Evolutionary conservation across 2,888 invertebrate genomes (phyloP).

Genomic region (Seira ritae): DNA sequence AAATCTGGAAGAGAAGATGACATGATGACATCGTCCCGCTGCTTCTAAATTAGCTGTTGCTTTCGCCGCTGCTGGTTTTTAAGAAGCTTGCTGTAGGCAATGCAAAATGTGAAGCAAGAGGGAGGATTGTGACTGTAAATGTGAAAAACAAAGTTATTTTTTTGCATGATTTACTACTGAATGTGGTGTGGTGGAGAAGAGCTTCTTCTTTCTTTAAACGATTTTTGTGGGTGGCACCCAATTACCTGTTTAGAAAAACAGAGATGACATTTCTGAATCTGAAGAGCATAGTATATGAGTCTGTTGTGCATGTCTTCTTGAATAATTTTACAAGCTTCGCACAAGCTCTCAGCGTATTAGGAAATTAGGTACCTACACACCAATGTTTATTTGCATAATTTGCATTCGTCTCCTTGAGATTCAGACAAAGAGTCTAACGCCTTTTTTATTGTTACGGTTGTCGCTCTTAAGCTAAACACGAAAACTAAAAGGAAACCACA

Average conservation of each 20-base stretch:
- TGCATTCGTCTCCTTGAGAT: conserved; percentile 41
- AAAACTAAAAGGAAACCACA: too few relatives aligned
- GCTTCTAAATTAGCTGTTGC: conserved; percentile 18
- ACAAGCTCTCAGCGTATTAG: too few relatives aligned
- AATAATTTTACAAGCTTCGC: background rate
- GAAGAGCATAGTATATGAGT: conserved; percentile 21
- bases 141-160: background rate
- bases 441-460: background rate
- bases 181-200: too few relatives aligned
- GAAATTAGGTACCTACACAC: too few relatives aligned
- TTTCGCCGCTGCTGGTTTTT: background rate
- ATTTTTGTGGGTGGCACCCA: conserved; percentile 47
- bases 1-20: conserved; percentile 8
- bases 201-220: background rate
- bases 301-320: background rate
- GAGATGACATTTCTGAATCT: conserved; percentile 43
- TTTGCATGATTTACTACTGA: too few relatives aligned
- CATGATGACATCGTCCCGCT: conserved; percentile 11
- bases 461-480: background rate
- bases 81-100: too few relatives aligned
- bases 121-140: too few relatives aligned
- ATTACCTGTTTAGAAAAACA: conserved; percentile 57
- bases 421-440: background rate
- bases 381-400: conserved; percentile 55
- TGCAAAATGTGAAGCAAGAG: too few relatives aligned